Base-by-base conservation (phyloP, 2,888 invertebrate genomes). In the Hypena proboscidalis region DNA sequence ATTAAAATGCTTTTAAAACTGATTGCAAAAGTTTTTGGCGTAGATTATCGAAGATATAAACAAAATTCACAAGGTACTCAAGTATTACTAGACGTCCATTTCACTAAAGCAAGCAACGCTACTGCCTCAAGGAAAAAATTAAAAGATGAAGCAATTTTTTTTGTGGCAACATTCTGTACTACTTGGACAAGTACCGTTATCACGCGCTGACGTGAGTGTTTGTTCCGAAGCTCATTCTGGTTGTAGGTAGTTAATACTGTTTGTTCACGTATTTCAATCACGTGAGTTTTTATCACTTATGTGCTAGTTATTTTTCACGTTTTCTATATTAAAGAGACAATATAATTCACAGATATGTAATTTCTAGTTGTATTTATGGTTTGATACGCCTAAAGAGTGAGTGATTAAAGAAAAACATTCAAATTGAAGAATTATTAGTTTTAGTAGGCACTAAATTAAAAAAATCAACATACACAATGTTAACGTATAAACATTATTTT, bases 1-100 rank as follows among this genome's bases (percentile, higher is more conserved):
- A 67, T 67, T 64, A 65, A 69, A 77, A 66, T 61, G 74, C 74
- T 80, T 88, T 84, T 83, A 76, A 87, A 87, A 88, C 76, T 84
- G 74, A 77, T 84, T 84, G 75, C 72, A 90, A 90, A 90, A 90
- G 89, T 90, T 90, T 90, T 77, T 70, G 71, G 76, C 73, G 82
- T 79, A 81, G 86, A 86, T 88, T 84, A 74, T 77, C 85, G 88
- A 69, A 79, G 83, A 87, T 90, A 88, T 90, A 90, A 90, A 90
- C 90, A 90, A 89, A 86, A 83, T 77, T 75, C 78, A 83, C 81
- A 74, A 80, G 77, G 72, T 77, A 58, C 71, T 74, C 73, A 77
- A 80, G 39, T 60, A 81, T 77, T 77, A 52, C 69, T 72, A 70
- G 83, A 90, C 90, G 90, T 90, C 90, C 90, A 90, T 90, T 88